Base-by-base conservation (phyloP, 2,888 invertebrate species). In the Ecliptopera silaceata region DNA sequence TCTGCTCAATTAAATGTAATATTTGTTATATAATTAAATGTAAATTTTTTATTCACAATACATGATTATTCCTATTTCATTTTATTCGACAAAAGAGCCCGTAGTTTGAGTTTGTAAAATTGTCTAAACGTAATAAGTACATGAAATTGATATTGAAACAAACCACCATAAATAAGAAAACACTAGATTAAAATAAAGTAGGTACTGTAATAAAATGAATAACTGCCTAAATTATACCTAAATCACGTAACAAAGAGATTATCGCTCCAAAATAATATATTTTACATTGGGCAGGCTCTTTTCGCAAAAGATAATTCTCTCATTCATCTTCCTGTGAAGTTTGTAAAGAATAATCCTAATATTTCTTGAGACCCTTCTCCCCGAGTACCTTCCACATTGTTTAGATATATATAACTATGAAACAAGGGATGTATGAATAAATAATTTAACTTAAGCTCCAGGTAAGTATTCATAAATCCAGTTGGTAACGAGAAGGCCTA, bases 301-400 rank as follows among this genome's bases (percentile, higher is more conserved):
- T 74, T 70, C 66, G 53, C 63, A 72, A 73, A 77, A 69, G 68
- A 48, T 77, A 77, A 80, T 74, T 70, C 69, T 49, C 60, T 65
- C 69, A 76, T 78, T 77, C 71, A 75, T 80, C 75, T 74, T 76
- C 51, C 17, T 59, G 56, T 46, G 45, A 60, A 58, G 45, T 53
- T 64, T 62, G 48, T 59, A 63, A 66, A 66, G 62, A 64, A 64
- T 64, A 62, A 54, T 59, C 56, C 61, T 46, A 47, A 52, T 52
- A 43, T 47, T 20, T 34, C n/a, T 20, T 34, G 13, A 56, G 45
- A 34, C 34, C 47, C 29, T 36, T 22, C 31, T 15, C 13, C 3
- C 15, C 12, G n/a, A 38, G 38, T 32, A 38, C 17, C 42, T 43
- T 43, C 17, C 29, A 18, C 3, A 18, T 2, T 45, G 6, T 17